Conservation (phyloP, 2,113 vertebrate species). For the Okapia johnstoni region DNA sequence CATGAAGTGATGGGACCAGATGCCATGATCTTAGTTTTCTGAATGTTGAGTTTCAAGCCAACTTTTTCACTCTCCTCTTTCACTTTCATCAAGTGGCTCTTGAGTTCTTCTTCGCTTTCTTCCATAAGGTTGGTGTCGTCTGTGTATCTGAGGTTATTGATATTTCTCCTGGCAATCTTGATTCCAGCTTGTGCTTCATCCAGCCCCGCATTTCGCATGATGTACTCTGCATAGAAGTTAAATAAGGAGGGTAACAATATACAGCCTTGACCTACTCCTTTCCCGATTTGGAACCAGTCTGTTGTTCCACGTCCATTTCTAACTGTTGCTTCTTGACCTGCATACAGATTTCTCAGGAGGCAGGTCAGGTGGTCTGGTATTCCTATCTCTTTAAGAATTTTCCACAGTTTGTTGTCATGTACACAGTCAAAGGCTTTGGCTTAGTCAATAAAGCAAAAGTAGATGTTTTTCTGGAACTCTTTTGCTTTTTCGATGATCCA, state of each 20-base stretch:
- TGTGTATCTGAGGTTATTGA: not conserved
- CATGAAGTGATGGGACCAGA: not conserved
- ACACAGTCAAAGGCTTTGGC: not conserved
- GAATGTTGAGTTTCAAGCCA: not conserved
- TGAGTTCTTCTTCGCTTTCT: not conserved
- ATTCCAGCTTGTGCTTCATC: not conserved
- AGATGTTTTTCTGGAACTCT: not conserved
- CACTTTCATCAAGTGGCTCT: not conserved
- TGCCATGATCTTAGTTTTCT: not conserved
- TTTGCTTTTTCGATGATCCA: not conserved
- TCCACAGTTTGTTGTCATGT: not conserved
- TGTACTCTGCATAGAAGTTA: not conserved
- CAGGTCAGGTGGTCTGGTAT: not conserved
- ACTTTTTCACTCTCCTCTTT: not conserved
- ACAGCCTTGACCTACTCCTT: not conserved
- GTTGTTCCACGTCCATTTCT: not conserved
- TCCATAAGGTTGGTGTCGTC: not conserved
- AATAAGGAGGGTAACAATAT: not conserved
- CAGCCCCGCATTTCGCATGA: not conserved
- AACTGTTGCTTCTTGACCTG: not conserved
- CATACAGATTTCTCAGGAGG: not conserved
- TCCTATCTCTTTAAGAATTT: not conserved
- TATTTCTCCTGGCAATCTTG: not conserved
- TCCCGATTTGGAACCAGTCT: not conserved
- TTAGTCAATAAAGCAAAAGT: not conserved